Base-by-base conservation (phyloP, 2,888 invertebrate species). In the Drepanosiphum platanoidis region DNA sequence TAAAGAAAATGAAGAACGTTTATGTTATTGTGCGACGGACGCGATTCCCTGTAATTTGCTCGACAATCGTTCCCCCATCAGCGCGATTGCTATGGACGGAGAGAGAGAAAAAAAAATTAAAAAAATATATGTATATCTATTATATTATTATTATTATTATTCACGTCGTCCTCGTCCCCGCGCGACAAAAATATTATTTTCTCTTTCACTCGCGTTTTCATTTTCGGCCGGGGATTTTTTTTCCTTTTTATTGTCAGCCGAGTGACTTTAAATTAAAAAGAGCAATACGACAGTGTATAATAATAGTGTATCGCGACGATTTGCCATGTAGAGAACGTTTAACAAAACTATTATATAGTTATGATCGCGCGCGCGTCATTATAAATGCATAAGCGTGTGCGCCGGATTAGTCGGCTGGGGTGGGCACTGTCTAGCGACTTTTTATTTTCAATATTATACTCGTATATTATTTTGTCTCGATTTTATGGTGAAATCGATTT, bases 41-140 rank as follows among this genome's bases (percentile, higher is more conserved):
- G 74, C 83, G 27, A 75, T 83, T 84, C 83, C 83, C 83, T 84
- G 52, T 84, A 84, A 84, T 84, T 84, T 84, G 83, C 83, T 84
- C 83, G 83, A 84, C 83, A 84, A 75, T 84, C 83, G 68, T 84
- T 84, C 83, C 83, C 83, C 83, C 83, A 75, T 84, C 83, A 75
- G 75, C 30, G 75, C 52, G 83, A 84, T 75, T 75, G 83, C 75
- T 68, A 83, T 46, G 83, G 83, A 84, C 75, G n/a, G n/a, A n/a
- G n/a, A n/a, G n/a, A n/a, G n/a, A n/a, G n/a, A 64, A 84, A 75
- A 84, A 82, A 70, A 68, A 13, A 46, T 15, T 2, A 27, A 15
- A 22, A 2, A 34, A 9, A 52, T 3, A 34, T 34, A 34, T 58
- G n/a, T 58, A 34, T 70, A 13, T 58, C 36, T 71, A 71, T 71